Evolutionary conservation across 92 coral and sea anemone species (phyloP).

Genomic region (Palythoa heliodiscus): DNA sequence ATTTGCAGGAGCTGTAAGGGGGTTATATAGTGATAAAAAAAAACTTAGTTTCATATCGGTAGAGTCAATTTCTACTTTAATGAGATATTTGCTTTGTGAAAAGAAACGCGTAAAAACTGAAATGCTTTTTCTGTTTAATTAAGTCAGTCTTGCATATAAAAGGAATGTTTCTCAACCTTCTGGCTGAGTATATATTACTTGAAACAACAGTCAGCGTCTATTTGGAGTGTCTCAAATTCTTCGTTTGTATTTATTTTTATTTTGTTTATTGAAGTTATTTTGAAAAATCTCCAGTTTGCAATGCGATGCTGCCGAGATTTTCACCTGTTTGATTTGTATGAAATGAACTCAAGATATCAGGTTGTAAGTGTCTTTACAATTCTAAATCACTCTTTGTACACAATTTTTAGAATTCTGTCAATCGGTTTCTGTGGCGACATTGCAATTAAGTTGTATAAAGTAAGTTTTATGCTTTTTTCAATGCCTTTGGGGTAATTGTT

Average conservation of each 20-base stretch:
- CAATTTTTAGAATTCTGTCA: background rate
- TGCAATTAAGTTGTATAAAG: background rate
- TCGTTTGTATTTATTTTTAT: background rate
- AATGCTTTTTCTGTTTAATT: background rate
- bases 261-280: background rate
- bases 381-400: background rate
- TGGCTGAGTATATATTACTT: background rate
- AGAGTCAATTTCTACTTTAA: background rate
- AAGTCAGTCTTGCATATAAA: background rate
- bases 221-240: background rate
- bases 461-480: background rate
- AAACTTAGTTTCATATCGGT: background rate
- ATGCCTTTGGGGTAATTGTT: background rate
- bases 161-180: background rate
- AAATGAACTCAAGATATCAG: background rate
- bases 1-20: background rate
- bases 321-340: slow-evolving; percentile 8
- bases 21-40: background rate
- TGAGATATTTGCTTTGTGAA: background rate
- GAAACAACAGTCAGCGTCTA: background rate
- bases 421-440: background rate
- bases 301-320: background rate
- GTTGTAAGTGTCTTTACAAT: background rate
- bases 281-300: background rate
- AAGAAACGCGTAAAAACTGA: background rate